These are phyloP conservation scores for Falco cherrug DNA, from an alignment of 2,797 vertebrate genomes.

Conservation along the genomic window DNA sequence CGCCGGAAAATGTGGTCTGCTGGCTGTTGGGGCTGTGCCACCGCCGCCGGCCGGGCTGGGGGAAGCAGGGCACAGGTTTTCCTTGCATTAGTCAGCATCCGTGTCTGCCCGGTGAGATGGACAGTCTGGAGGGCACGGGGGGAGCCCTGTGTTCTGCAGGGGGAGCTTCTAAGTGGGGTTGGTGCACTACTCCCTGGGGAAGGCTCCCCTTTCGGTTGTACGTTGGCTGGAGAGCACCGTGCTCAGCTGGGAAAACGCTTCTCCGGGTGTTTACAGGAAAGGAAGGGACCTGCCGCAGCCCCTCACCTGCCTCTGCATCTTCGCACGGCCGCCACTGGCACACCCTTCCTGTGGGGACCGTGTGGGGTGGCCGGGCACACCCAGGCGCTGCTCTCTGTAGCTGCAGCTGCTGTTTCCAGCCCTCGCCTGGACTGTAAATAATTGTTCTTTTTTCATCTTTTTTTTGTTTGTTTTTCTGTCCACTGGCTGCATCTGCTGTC, in stretches of 20 bases:
- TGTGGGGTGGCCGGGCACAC: background rate
- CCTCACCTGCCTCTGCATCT: background rate
- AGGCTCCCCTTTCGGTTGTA: fast-evolving
- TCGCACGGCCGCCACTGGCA: background rate
- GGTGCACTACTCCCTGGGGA: fast-evolving
- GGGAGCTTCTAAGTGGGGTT: fast-evolving
- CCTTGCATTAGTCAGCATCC: fast-evolving
- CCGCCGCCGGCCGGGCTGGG: fast-evolving
- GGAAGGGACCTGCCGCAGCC: background rate
- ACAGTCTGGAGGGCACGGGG: fast-evolving
- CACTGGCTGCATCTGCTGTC: fast-evolving
- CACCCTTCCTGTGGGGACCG: slow-evolving; percentile 32
- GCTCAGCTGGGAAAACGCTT: fast-evolving
- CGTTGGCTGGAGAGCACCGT: fast-evolving
- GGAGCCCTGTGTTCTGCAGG: background rate
- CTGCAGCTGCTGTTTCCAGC: background rate
- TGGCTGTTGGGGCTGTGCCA: background rate
- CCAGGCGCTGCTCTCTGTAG: background rate
- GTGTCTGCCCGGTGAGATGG: fast-evolving
- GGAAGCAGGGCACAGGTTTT: fast-evolving
- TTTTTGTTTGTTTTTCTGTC: too few species aligned
- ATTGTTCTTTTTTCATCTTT: too few species aligned
- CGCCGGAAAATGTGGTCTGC: background rate
- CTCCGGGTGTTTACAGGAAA: background rate
- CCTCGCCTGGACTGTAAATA: fast-evolving